phyloP scores from a whole-genome alignment of 2,888 invertebrate species.

The Andrena trimmerana region DNA sequence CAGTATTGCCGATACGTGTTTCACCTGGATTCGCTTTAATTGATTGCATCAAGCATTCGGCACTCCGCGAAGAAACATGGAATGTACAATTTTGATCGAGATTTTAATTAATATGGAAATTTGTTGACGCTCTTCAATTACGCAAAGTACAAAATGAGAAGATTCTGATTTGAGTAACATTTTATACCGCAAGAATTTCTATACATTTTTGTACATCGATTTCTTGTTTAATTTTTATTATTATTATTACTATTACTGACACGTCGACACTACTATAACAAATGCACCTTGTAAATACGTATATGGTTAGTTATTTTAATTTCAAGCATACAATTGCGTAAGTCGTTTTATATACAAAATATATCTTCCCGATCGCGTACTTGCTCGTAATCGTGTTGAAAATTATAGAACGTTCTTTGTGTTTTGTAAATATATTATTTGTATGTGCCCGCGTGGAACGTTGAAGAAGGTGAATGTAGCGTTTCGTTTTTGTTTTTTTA shows the following conservation, averaged over 20 bases:
- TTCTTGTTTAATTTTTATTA: constrained; percentile 5
- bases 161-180: not conserved
- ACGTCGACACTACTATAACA: constrained; percentile 18
- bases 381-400: constrained; percentile 20
- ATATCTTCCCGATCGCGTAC: constrained; percentile 4
- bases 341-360: constrained; percentile 27
- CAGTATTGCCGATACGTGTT: constrained; percentile 3
- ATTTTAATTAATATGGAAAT: not conserved
- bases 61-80: not conserved
- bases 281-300: constrained; percentile 54
- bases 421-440: constrained; percentile 57
- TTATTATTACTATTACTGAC: constrained; percentile 5
- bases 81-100: not conserved
- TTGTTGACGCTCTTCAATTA: not conserved
- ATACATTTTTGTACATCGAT: constrained; percentile 22
- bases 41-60: not conserved
- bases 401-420: constrained; percentile 25
- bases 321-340: constrained; percentile 27
- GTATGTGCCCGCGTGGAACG: constrained; percentile 23
- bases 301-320: constrained; percentile 34
- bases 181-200: not conserved
- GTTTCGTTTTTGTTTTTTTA: constrained; percentile 14
- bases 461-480: constrained; percentile 11
- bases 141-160: constrained; percentile 14
- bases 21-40: not conserved